Evolutionary conservation across 2,113 vertebrate genomes (phyloP), one percentile per base, ranked within the genome.

Genomic region (Periophthalmodon schlosseri): DNA sequence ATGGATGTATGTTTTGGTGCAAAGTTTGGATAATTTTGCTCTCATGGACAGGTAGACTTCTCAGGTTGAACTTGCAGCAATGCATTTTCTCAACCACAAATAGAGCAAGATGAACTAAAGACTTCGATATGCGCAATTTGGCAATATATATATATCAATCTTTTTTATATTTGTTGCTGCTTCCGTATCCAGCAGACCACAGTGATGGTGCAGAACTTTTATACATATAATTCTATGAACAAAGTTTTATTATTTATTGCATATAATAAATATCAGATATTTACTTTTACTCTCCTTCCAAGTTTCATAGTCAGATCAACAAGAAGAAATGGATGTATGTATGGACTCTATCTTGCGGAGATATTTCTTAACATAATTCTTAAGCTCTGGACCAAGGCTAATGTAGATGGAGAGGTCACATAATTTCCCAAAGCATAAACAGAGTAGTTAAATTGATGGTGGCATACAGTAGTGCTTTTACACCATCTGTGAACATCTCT

Each of bases 191-290:
- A 67, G 70, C 21, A 61, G 54, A 52, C 66, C 68, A 46, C 65
- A 58, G 47, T 71, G 79, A 80, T 84, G 65, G 72, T 74, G 81
- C 79, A 79, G 77, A 84, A 76, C 79, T 78, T 84, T 85, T 85
- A 73, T 76, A 89, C 84, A 76, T 88, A 87, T 83, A 81, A 85
- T 86, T 88, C 78, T 93, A 90, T 90, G 86, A 88, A 91, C 78
- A 90, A 89, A 92, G 73, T 80, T 87, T 86, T 85, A 90, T 92
- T 94, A 93, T 94, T 94, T 94, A 94, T 94, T 93, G 78, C 86
- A 86, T 92, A 92, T 89, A 91, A 89, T 92, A 86, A 91, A 88
- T 71, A 85, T 74, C 75, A 70, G 57, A 65, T 81, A 72, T 72
- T 85, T 69, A 46, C 78, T 86, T 84, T 79, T 69, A 81, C 73